These are phyloP conservation scores for Reticulitermes lucifugus DNA, from an alignment of 2,888 invertebrate genomes.

Conservation along the genomic window DNA sequence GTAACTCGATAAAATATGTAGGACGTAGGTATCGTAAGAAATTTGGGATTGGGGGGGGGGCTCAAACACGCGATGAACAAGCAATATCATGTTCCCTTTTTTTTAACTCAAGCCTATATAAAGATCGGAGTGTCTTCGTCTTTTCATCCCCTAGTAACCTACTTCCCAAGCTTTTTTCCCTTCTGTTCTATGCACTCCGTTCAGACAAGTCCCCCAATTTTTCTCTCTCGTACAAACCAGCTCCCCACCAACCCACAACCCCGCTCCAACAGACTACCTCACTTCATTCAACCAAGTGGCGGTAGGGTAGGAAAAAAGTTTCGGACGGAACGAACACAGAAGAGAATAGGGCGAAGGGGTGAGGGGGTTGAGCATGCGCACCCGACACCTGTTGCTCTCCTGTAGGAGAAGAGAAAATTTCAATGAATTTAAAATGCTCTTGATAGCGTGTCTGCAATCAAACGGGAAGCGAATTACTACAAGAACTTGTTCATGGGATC, in stretches of 20 bases:
- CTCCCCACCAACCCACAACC: slow-evolving; percentile 17
- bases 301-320: slow-evolving; percentile 34
- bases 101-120: slow-evolving; percentile 19
- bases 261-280: slow-evolving; percentile 20
- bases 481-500: not conserved
- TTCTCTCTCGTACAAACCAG: slow-evolving; percentile 48
- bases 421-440: slow-evolving; percentile 53
- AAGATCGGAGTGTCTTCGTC: slow-evolving; percentile 25
- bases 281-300: slow-evolving; percentile 47
- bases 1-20: slow-evolving; percentile 16
- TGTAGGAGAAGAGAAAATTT: slow-evolving; percentile 47
- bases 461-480: slow-evolving; percentile 19
- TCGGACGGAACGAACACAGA: slow-evolving; percentile 43
- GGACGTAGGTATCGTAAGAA: not conserved
- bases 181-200: slow-evolving; percentile 42
- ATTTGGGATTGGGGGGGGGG: not conserved
- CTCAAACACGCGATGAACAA: slow-evolving; percentile 21
- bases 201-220: slow-evolving; percentile 53
- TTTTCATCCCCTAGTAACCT: slow-evolving; percentile 36
- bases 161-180: slow-evolving; percentile 36
- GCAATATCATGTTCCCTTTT: slow-evolving; percentile 26
- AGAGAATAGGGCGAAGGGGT: slow-evolving; percentile 36
- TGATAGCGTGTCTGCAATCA: slow-evolving; percentile 44
- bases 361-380: slow-evolving; percentile 41
- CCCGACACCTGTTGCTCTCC: slow-evolving; percentile 40